These are phyloP conservation scores for Abramis brama DNA, from an alignment of 2,113 vertebrate genomes.

Conservation along the genomic window DNA sequence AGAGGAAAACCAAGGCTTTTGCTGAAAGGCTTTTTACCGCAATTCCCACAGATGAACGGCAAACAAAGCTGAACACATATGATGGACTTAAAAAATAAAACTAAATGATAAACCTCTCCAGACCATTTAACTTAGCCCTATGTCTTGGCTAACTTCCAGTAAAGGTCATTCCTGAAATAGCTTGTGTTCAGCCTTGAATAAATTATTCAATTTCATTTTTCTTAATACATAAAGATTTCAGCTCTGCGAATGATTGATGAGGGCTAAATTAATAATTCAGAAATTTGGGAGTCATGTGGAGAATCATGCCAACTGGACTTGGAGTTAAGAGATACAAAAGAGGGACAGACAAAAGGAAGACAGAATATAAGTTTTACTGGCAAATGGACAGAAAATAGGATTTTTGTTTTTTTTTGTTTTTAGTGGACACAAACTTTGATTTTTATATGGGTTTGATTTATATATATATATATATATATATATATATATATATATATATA, in stretches of 20 bases:
- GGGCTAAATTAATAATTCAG: slow-evolving; percentile 75
- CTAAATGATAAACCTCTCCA: slow-evolving; percentile 32
- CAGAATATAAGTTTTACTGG: background rate
- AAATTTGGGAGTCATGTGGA: slow-evolving; percentile 66
- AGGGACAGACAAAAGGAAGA: background rate
- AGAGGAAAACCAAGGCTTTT: background rate
- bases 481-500: too few relatives aligned
- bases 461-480: too few relatives aligned
- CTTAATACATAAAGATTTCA: slow-evolving; percentile 60
- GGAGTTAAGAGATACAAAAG: slow-evolving; percentile 66
- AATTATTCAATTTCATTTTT: slow-evolving; percentile 78
- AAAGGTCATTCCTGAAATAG: slow-evolving; percentile 70
- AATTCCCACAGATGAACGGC: background rate
- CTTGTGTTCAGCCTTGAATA: slow-evolving; percentile 69
- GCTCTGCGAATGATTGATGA: slow-evolving; percentile 73
- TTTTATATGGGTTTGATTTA: too few relatives aligned
- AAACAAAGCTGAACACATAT: background rate
- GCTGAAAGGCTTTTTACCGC: background rate
- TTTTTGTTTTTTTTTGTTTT: too few relatives aligned
- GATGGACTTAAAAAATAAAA: background rate
- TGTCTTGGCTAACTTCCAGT: background rate
- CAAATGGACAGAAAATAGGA: background rate
- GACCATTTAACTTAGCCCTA: slow-evolving; percentile 58
- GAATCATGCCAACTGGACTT: slow-evolving; percentile 63
- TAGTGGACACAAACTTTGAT: too few relatives aligned